Evolutionary conservation across 2,113 vertebrate genomes (phyloP).

Genomic region (Saguinus midas): DNA sequence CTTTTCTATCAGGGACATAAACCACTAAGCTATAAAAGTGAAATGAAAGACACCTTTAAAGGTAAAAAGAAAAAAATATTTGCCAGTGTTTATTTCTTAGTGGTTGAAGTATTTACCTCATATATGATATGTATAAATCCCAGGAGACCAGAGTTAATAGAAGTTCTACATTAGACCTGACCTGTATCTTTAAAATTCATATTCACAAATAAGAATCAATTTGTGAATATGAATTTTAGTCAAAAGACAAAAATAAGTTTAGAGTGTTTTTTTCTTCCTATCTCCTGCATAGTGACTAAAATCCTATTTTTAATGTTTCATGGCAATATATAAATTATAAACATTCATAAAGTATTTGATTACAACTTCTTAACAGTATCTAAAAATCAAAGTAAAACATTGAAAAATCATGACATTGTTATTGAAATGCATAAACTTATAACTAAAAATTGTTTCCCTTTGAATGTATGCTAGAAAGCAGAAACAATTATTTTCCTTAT

Average conservation of each 20-base stretch:
- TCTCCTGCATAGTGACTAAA: background rate
- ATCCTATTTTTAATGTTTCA: background rate
- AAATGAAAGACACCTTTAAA: conserved; percentile 11
- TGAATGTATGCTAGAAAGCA: background rate
- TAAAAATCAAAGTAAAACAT: background rate
- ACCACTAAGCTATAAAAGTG: background rate
- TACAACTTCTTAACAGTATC: background rate
- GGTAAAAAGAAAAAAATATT: background rate
- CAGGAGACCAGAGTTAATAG: background rate
- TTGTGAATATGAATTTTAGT: conserved; percentile 12
- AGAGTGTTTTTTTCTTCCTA: background rate
- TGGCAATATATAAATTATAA: background rate
- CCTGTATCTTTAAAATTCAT: background rate
- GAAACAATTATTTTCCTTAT: background rate
- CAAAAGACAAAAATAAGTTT: background rate
- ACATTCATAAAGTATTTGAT: background rate
- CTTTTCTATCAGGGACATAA: background rate
- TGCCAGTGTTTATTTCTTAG: background rate
- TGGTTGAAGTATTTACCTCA: background rate
- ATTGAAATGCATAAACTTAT: background rate
- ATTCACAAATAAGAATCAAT: no score
- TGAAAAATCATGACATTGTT: background rate
- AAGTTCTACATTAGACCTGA: background rate
- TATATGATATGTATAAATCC: background rate
- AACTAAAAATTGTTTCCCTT: background rate